Evolutionary conservation across 2,113 vertebrate genomes (phyloP).

Genomic region (Prietella phreatophila): DNA sequence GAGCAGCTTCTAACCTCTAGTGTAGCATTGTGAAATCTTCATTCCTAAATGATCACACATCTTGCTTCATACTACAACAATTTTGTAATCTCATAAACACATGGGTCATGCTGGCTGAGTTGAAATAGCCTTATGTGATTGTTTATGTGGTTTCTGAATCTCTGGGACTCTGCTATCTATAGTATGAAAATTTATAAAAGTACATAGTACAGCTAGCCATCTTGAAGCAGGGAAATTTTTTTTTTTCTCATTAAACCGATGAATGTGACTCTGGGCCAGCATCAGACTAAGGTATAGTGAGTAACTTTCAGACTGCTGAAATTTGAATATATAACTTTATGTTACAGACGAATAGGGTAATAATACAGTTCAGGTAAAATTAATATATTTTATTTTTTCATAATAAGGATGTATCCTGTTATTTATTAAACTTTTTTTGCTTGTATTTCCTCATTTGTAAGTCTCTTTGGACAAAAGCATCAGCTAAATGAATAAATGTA

Average conservation of each 20-base stretch:
- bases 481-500: no score
- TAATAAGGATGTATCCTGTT: neutral
- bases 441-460: no score
- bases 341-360: neutral
- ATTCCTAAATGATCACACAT: neutral
- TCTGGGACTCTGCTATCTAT: neutral
- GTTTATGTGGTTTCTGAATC: neutral
- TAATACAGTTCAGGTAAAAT: neutral
- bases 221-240: neutral
- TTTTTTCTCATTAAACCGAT: neutral
- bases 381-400: neutral
- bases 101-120: neutral
- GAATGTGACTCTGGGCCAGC: neutral
- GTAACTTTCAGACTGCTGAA: neutral
- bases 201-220: neutral
- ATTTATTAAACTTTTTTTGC: neutral
- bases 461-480: no score
- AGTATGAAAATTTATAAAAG: neutral
- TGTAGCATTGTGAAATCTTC: neutral
- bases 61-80: neutral
- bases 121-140: neutral
- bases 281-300: neutral
- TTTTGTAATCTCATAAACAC: neutral
- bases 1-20: neutral
- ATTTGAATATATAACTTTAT: neutral